Percentiles rank a stretch among this genome's conserved stretches.
phyloP scores from a whole-genome alignment of 2,888 invertebrate genomes.

The Eupithecia subfuscata region DNA sequence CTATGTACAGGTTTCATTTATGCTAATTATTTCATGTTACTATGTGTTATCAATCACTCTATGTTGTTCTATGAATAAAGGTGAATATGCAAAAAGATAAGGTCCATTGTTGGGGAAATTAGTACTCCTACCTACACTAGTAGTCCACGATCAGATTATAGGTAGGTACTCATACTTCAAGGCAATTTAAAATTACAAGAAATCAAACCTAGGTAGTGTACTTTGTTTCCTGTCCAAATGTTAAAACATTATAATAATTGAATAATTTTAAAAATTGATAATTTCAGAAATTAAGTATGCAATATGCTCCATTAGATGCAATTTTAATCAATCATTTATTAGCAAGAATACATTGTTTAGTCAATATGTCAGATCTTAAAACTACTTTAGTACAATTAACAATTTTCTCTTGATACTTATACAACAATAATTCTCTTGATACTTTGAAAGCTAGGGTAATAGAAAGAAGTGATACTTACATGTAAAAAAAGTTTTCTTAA shows the following conservation, averaged over 20 bases:
- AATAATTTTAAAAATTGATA: not conserved
- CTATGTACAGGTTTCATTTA: too few relatives aligned
- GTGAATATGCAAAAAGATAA: not conserved
- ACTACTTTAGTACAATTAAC: too few relatives aligned
- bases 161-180: not conserved
- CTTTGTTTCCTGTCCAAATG: not conserved
- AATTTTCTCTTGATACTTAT: too few relatives aligned
- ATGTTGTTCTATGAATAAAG: not conserved
- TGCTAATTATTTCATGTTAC: not conserved
- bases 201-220: not conserved
- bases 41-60: not conserved
- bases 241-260: not conserved
- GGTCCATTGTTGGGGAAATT: not conserved
- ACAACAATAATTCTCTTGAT: not conserved
- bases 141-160: not conserved
- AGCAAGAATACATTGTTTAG: too few relatives aligned
- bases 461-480: not conserved
- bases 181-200: not conserved
- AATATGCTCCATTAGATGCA: not conserved
- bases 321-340: not conserved
- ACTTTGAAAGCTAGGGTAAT: not conserved
- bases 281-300: not conserved
- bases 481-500: not conserved
- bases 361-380: too few relatives aligned
- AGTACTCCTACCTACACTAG: not conserved